phyloP scores from a whole-genome alignment of 2,888 invertebrate species.

The Caenorhabditis zanzibari region DNA sequence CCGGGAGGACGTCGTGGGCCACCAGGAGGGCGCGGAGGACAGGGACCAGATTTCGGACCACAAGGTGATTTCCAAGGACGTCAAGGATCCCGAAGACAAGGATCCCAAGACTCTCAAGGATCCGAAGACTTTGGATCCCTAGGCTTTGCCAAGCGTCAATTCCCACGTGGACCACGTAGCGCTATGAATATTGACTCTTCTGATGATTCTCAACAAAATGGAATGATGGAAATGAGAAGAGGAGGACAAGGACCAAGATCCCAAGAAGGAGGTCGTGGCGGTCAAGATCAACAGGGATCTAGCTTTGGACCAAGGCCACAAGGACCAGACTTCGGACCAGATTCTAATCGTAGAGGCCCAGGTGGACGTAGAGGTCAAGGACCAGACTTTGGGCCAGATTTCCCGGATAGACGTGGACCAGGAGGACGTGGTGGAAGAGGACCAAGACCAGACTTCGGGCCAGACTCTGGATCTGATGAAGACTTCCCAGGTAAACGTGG shows the following conservation, averaged over 20 bases:
- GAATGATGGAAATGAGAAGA: not conserved
- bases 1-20: slow-evolving; percentile 6
- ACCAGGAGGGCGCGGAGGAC: slow-evolving; percentile 27
- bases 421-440: not conserved
- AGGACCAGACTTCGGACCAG: slow-evolving; percentile 38
- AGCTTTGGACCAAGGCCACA: slow-evolving; percentile 43
- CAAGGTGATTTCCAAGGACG: slow-evolving; percentile 14
- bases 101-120: slow-evolving; percentile 18
- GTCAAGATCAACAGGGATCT: not conserved
- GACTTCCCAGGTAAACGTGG: slow-evolving; percentile 20
- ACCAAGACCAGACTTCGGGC: slow-evolving; percentile 29
- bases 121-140: slow-evolving; percentile 9
- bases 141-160: slow-evolving; percentile 3
- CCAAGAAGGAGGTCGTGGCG: slow-evolving; percentile 1
- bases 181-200: not conserved
- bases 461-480: not conserved
- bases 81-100: not conserved
- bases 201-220: not conserved
- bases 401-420: slow-evolving; percentile 12
- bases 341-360: slow-evolving; percentile 13
- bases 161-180: slow-evolving; percentile 16
- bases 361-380: slow-evolving; percentile 35
- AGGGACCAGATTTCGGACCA: slow-evolving; percentile 23
- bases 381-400: slow-evolving; percentile 21
- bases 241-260: slow-evolving; percentile 15